These are phyloP conservation scores for Tetraneura akinire DNA, from an alignment of 1,140 invertebrate genomes.

Conservation along the genomic window DNA sequence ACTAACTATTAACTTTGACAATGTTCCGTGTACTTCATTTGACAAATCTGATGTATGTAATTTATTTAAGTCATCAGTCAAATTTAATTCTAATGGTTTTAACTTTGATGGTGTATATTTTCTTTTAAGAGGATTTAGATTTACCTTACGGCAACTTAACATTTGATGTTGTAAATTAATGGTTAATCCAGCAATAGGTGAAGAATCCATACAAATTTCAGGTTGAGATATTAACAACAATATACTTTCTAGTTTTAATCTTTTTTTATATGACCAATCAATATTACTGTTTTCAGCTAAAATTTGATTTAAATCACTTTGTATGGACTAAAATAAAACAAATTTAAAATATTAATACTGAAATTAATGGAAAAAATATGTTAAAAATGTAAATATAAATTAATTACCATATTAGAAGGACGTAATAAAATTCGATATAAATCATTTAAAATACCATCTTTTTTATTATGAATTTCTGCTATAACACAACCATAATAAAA, in stretches of 20 bases:
- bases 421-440: slow-evolving; percentile 82
- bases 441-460: slow-evolving; percentile 70
- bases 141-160: neutral
- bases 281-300: slow-evolving; percentile 60
- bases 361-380: no score
- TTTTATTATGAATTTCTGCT: slow-evolving; percentile 85
- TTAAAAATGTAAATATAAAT: neutral
- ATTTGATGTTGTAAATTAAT: slow-evolving; percentile 1
- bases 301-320: slow-evolving; percentile 11
- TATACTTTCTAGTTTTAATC: slow-evolving; percentile 77
- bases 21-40: neutral
- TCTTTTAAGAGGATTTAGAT: slow-evolving; percentile 4
- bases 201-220: slow-evolving; percentile 83
- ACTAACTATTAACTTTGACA: neutral
- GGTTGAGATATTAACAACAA: slow-evolving; percentile 80
- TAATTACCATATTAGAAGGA: slow-evolving; percentile 78
- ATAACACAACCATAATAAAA: slow-evolving; percentile 92
- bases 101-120: neutral
- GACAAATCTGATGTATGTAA: neutral
- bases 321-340: slow-evolving; percentile 14
- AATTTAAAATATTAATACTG: no score
- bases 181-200: slow-evolving; percentile 72
- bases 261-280: slow-evolving; percentile 77
- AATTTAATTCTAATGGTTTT: neutral
- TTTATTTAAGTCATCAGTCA: neutral